These are phyloP conservation scores for Automeris io DNA, from an alignment of 2,888 invertebrate genomes.

Conservation along the genomic window DNA sequence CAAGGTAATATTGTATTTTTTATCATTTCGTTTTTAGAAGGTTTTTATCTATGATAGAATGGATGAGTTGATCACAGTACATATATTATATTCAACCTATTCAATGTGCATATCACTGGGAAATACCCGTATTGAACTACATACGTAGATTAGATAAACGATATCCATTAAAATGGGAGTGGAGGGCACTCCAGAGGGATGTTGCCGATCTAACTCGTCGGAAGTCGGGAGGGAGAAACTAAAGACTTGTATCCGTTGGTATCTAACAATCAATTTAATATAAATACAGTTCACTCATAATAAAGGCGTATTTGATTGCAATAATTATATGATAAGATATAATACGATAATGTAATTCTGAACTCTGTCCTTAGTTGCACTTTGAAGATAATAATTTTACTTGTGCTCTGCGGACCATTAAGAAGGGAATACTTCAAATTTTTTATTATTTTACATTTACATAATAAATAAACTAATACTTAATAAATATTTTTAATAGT, in stretches of 20 bases:
- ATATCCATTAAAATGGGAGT: background rate
- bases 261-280: background rate
- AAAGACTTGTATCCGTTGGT: background rate
- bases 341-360: too few species aligned
- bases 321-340: too few species aligned
- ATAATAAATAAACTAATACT: too few species aligned
- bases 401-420: too few species aligned
- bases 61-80: background rate
- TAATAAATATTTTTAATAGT: too few species aligned
- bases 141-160: constrained; percentile 3
- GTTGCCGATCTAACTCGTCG: background rate
- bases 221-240: background rate
- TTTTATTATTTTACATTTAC: too few species aligned
- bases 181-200: background rate
- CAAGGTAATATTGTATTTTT: too few species aligned
- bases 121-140: constrained; percentile 1
- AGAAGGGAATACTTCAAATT: too few species aligned
- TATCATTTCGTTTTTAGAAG: too few species aligned
- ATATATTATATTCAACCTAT: background rate
- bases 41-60: background rate
- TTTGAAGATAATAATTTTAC: too few species aligned
- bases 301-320: too few species aligned
- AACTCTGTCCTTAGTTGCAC: too few species aligned
- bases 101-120: background rate
- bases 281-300: background rate